A percentile compares a stretch with the other conserved stretches of the same genome.
These are phyloP conservation scores for Borostomias antarcticus DNA, from an alignment of 2,797 vertebrate species.

Conservation along the genomic window DNA sequence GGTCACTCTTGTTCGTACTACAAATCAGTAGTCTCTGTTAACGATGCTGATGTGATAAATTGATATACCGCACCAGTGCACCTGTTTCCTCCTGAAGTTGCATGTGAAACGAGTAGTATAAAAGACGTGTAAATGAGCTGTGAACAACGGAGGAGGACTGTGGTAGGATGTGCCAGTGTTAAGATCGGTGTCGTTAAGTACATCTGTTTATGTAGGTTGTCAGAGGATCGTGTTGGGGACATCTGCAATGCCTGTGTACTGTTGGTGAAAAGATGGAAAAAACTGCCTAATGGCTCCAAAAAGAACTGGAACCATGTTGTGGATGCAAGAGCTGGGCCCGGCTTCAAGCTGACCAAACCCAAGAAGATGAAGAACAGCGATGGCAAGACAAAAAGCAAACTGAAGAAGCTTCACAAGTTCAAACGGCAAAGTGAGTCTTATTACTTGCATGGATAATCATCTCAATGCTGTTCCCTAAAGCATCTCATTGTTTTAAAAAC, in stretches of 20 bases:
- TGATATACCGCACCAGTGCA: neutral
- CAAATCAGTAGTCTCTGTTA: neutral
- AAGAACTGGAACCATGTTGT: conserved; percentile 88
- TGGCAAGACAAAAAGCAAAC: conserved; percentile 81
- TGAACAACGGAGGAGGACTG: neutral
- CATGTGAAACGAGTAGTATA: neutral
- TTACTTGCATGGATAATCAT: neutral
- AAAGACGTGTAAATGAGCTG: neutral
- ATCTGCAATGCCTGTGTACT: conserved; percentile 86
- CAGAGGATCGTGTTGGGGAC: conserved; percentile 81
- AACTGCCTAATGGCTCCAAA: conserved; percentile 81
- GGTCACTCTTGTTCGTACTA: neutral
- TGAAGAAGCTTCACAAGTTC: conserved; percentile 80
- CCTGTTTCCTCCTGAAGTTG: neutral
- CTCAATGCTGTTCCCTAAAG: no score
- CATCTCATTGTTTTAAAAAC: no score
- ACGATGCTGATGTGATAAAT: neutral
- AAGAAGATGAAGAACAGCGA: conserved; percentile 81
- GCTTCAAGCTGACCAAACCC: conserved; percentile 84
- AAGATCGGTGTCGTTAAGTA: no score
- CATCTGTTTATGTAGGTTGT: conserved; percentile 60
- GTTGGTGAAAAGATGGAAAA: conserved; percentile 85
- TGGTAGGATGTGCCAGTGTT: neutral
- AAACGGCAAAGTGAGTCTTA: conserved; percentile 80
- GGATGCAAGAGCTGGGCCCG: conserved; percentile 83